Conservation (phyloP, 2,113 vertebrate species). For the Tricholaema leucomelas region DNA sequence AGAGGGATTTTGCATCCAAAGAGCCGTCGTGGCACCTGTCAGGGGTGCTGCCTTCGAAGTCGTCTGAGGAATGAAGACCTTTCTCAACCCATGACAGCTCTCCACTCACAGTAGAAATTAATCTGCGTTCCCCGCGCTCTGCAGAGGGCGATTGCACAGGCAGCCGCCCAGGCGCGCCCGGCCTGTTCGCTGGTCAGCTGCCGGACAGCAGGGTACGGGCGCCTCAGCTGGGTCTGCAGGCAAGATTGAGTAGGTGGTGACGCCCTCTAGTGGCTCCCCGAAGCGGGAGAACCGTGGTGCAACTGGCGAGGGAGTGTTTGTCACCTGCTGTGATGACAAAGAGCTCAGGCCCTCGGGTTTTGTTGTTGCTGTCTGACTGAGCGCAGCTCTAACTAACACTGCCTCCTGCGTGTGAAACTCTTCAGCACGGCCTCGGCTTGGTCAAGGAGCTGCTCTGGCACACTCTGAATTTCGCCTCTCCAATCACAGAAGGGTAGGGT, state of each 20-base stretch:
- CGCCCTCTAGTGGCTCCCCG: slow-evolving; percentile 48
- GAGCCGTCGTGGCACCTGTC: neutral
- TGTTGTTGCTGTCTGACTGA: neutral
- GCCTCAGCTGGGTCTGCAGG: neutral
- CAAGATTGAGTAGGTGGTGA: slow-evolving; percentile 4
- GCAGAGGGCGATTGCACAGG: neutral
- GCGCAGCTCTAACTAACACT: neutral
- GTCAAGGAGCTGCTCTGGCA: too few species aligned
- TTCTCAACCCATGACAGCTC: neutral
- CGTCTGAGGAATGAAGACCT: neutral
- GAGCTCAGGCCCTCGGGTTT: neutral
- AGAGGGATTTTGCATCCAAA: neutral
- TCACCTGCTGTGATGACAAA: neutral
- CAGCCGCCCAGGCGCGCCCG: neutral
- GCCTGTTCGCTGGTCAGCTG: neutral
- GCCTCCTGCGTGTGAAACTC: neutral
- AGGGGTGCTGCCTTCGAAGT: neutral
- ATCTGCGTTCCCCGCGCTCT: neutral
- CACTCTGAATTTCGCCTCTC: neutral
- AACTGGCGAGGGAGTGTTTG: neutral
- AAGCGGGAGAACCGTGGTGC: neutral
- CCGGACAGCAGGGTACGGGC: neutral
- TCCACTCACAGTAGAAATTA: neutral
- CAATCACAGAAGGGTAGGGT: neutral
- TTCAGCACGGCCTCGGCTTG: too few species aligned